These are phyloP conservation scores for Porites cylindrica DNA, from an alignment of 92 coral and sea anemone species.

Conservation along the genomic window DNA sequence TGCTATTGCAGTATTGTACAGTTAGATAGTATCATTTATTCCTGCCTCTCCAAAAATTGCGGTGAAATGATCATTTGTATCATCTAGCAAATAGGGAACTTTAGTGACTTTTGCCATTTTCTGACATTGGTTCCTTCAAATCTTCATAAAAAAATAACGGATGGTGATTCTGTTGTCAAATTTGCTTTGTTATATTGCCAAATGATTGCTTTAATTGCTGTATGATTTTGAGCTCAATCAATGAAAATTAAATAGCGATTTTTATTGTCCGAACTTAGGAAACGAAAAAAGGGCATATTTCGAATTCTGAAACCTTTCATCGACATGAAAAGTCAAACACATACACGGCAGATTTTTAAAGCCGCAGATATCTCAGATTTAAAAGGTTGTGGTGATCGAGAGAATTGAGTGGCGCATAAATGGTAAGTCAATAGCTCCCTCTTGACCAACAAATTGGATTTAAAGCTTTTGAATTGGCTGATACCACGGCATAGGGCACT, in stretches of 20 bases:
- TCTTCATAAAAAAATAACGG: slow-evolving; percentile 15
- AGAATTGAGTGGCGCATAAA: slow-evolving; percentile 8
- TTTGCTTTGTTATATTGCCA: slow-evolving; percentile 12
- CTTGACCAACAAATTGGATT: neutral
- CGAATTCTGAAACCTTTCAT: neutral
- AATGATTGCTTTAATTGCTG: neutral
- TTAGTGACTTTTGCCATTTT: neutral
- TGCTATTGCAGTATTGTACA: neutral
- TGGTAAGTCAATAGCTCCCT: slow-evolving; percentile 8
- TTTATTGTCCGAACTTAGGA: neutral
- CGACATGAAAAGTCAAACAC: slow-evolving; percentile 11
- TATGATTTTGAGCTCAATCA: slow-evolving; percentile 5
- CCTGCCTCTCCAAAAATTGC: slow-evolving; percentile 1
- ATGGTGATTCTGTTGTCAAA: slow-evolving; percentile 13
- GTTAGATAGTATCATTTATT: neutral
- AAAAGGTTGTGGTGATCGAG: slow-evolving; percentile 1
- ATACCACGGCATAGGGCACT: too few species aligned
- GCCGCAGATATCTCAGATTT: neutral
- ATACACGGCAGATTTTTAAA: neutral
- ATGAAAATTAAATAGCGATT: neutral
- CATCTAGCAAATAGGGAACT: slow-evolving; percentile 13
- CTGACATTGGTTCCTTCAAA: slow-evolving; percentile 5
- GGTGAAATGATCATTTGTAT: neutral
- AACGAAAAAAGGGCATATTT: neutral
- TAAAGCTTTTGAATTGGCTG: too few species aligned